Base-by-base conservation (phyloP, 2,113 vertebrate species). In the Ardeotis arabs region DNA sequence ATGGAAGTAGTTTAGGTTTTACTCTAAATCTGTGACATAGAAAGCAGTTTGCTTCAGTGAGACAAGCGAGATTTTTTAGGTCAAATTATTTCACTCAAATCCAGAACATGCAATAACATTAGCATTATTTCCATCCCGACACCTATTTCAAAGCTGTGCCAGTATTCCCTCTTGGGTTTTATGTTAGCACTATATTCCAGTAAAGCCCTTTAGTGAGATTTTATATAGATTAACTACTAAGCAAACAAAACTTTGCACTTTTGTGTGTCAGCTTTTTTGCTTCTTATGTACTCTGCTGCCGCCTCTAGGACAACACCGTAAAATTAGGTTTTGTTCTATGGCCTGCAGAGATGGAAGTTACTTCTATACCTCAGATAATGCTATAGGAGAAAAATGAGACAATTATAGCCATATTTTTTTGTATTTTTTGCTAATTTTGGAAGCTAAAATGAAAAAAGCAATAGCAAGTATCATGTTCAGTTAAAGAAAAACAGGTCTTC, bases 221-320 rank as follows among this genome's bases (percentile, higher is more conserved):
- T 76, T 94, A 93, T 95, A 95, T 79, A 97, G 95, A 94, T 94
- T 89, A 97, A 90, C 75, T 92, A 94, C 79, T 96, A 96, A 95
- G 88, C 91, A 95, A 76, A 97, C 94, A 94, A 66, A 94, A 97
- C 74, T 96, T 94, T 86, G 89, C 81, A 94, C 94, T 87, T 96
- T 96, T 91, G 37, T 75, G 95, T 75, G 74, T 74, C 47, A 79
- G 78, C 23, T 76, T 87, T 95, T 91, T 80, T 83, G 25, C 85
- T 97, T 98, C 97, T 96, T 89, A 55, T 92, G 97, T 97, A 97
- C 97, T 98, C 97, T 98, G 97, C 97, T 98, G 97, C 98, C 95
- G 96, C 97, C 95, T 96, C 96, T 98, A 98, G 97, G 98, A 97
- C 96, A 97, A 90, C 64, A 24, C 47, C 75, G 76, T 97, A 97